Evolutionary conservation across 2,797 vertebrate species (phyloP).

Genomic region (Euthynnus affinis): DNA sequence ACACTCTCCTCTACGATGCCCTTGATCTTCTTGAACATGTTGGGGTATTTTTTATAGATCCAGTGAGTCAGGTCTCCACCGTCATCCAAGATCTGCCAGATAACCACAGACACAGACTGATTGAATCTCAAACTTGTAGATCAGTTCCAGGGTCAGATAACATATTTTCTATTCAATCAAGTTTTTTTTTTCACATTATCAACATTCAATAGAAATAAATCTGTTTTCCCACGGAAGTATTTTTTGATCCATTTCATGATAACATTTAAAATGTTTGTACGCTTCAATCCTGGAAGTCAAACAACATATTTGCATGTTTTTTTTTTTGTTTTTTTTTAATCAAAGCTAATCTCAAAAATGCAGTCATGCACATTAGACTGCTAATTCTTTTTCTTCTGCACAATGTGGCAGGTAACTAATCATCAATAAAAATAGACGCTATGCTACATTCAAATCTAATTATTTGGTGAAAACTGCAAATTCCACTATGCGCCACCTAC

Average conservation of each 20-base stretch:
- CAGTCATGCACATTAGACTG: too few relatives aligned
- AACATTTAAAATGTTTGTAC: background rate
- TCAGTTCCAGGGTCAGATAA: background rate
- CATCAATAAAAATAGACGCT: background rate
- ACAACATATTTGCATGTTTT: too few relatives aligned
- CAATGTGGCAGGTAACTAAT: background rate
- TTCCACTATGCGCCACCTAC: background rate
- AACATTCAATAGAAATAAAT: constrained; percentile 1
- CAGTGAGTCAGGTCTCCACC: constrained; percentile 98
- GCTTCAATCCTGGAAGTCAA: too few relatives aligned
- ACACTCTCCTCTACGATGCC: constrained; percentile 99
- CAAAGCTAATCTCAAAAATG: too few relatives aligned
- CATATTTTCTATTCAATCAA: background rate
- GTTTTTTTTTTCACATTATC: background rate
- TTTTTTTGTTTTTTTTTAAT: too few relatives aligned
- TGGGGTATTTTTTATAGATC: constrained; percentile 99
- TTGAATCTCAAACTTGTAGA: background rate
- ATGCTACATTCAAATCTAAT: background rate
- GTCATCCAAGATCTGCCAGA: constrained; percentile 93
- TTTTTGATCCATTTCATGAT: background rate
- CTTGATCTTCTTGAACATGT: constrained; percentile 99
- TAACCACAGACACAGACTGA: background rate
- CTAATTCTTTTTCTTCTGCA: background rate
- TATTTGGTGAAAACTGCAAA: constrained; percentile 12
- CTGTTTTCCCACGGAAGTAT: background rate